Percentiles rank a stretch among this genome's conserved stretches.
phyloP scores from a whole-genome alignment of 2,888 invertebrate species.

The Rhimphoctona megacephalus region DNA sequence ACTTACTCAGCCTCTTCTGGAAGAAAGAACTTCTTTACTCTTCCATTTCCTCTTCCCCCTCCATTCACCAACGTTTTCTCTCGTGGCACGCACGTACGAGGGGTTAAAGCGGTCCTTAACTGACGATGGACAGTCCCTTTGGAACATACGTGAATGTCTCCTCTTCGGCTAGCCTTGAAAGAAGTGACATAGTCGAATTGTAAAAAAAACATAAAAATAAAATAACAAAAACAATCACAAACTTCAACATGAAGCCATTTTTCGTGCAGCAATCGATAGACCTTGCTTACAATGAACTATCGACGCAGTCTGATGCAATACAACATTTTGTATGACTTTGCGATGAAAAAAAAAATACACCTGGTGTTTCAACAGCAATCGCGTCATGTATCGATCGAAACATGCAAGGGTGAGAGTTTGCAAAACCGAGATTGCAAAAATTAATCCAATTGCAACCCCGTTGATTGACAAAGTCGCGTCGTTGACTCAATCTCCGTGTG shows the following conservation, averaged over 20 bases:
- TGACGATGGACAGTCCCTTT: constrained; percentile 60
- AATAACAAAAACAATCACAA: background rate
- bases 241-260: background rate
- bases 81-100: constrained; percentile 57
- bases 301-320: background rate
- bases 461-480: constrained; percentile 76
- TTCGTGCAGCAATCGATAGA: background rate
- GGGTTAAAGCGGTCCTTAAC: constrained; percentile 70
- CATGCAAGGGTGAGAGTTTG: background rate
- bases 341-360: constrained; percentile 30
- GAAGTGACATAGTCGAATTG: constrained; percentile 16
- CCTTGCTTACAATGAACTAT: constrained; percentile 15
- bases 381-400: constrained; percentile 30
- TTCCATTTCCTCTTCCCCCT: constrained; percentile 39
- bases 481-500: constrained; percentile 74
- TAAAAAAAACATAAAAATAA: background rate
- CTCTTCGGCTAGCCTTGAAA: background rate
- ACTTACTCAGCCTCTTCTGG: constrained; percentile 41
- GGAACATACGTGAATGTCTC: constrained; percentile 51
- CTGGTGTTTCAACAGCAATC: constrained; percentile 17
- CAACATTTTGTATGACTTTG: constrained; percentile 2
- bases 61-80: constrained; percentile 36
- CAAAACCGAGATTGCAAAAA: constrained; percentile 69
- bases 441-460: constrained; percentile 74
- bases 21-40: constrained; percentile 51